These are phyloP conservation scores for Hydrotaea diabolus DNA, from an alignment of 2,888 invertebrate species.

Conservation along the genomic window DNA sequence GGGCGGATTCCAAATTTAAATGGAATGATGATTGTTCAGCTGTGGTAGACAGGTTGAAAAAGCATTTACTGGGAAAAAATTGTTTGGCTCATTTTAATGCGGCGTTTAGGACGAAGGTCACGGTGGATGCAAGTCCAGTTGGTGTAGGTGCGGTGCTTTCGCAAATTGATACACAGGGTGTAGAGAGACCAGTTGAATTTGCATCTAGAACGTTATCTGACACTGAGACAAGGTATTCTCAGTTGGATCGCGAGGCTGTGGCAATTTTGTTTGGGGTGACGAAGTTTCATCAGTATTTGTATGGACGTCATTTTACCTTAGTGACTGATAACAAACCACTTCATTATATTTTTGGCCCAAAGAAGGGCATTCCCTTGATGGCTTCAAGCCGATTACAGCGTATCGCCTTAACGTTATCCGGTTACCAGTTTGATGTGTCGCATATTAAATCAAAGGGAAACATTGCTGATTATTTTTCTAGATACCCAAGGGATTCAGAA, in stretches of 20 bases:
- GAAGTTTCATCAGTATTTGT: slow-evolving; percentile 77
- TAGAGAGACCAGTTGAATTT: slow-evolving; percentile 76
- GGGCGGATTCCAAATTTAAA: slow-evolving; percentile 59
- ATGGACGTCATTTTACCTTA: slow-evolving; percentile 76
- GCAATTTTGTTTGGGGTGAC: slow-evolving; percentile 75
- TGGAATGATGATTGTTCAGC: slow-evolving; percentile 72
- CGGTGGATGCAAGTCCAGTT: slow-evolving; percentile 70
- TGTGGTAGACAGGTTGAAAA: slow-evolving; percentile 73
- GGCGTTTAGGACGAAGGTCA: slow-evolving; percentile 44
- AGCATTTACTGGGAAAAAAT: slow-evolving; percentile 62
- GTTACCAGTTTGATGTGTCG: slow-evolving; percentile 67
- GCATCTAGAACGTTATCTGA: slow-evolving; percentile 71
- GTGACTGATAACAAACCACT: slow-evolving; percentile 77
- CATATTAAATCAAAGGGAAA: slow-evolving; percentile 66
- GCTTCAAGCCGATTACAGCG: slow-evolving; percentile 70
- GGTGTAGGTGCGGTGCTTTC: slow-evolving; percentile 74
- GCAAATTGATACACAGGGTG: slow-evolving; percentile 73
- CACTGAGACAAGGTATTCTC: slow-evolving; percentile 51
- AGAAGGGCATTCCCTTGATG: slow-evolving; percentile 73
- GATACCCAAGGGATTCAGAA: slow-evolving; percentile 48
- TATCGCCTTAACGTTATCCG: slow-evolving; percentile 68
- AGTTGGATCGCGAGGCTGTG: slow-evolving; percentile 70
- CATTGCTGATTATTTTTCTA: slow-evolving; percentile 67
- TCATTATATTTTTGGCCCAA: slow-evolving; percentile 72
- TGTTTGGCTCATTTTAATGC: slow-evolving; percentile 69